Evolutionary conservation across 2,888 invertebrate species (phyloP).

Genomic region (Chesias legatella): DNA sequence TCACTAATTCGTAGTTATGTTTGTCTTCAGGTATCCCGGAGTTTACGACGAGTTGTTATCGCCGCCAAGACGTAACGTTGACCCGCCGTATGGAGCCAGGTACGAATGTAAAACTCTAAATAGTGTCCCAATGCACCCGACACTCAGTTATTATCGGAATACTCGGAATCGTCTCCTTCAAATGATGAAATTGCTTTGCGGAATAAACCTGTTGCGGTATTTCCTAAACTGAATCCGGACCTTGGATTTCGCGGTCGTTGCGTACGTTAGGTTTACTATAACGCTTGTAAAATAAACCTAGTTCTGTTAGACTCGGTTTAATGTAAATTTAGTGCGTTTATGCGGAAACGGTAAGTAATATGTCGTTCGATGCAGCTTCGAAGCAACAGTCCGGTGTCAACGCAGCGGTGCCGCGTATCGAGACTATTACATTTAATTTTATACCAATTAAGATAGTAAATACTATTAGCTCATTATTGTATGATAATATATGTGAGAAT

Average conservation of each 20-base stretch:
- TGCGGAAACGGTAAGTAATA: conserved; percentile 19
- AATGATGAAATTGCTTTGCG: conserved; percentile 58
- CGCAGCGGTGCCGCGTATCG: conserved; percentile 6
- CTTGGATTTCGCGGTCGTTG: conserved; percentile 11
- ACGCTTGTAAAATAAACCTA: not conserved
- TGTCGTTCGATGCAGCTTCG: conserved; percentile 6
- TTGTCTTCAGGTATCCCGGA: conserved; percentile 59
- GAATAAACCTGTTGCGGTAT: conserved; percentile 53
- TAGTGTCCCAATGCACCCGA: conserved; percentile 57
- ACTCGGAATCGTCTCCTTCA: conserved; percentile 43
- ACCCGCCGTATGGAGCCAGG: conserved; percentile 76
- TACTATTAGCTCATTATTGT: no score
- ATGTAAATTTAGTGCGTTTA: conserved; percentile 9
- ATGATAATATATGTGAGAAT: no score
- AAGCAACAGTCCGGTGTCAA: conserved; percentile 8
- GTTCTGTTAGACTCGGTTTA: not conserved
- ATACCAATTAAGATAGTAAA: no score
- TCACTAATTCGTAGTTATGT: conserved; percentile 9
- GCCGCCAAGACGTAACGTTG: conserved; percentile 71
- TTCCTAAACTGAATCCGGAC: conserved; percentile 11
- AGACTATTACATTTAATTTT: not conserved
- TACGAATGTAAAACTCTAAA: conserved; percentile 75
- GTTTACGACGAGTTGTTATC: conserved; percentile 76
- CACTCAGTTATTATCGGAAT: conserved; percentile 43
- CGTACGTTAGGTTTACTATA: conserved; percentile 5